phyloP scores from a whole-genome alignment of 2,888 invertebrate genomes.

The Zygothrica quintamaculata region DNA sequence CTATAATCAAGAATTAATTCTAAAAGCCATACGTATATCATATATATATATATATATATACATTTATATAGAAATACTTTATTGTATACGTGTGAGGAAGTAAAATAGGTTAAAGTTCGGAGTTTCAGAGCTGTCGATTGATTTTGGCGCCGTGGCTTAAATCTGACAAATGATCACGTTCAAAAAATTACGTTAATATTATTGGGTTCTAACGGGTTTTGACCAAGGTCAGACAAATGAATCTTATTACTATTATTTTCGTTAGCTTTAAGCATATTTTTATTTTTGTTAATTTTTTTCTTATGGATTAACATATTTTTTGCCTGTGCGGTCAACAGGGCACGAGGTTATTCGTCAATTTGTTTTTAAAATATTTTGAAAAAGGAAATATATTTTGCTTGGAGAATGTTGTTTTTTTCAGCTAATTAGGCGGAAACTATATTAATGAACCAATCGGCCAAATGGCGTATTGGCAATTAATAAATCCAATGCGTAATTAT shows the following conservation, averaged over 20 bases:
- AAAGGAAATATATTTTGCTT: conserved; percentile 63
- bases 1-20: conserved; percentile 69
- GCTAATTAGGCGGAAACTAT: conserved; percentile 56
- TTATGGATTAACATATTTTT: conserved; percentile 62
- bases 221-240: conserved; percentile 53
- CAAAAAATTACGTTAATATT: conserved; percentile 55
- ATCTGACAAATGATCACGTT: conserved; percentile 46
- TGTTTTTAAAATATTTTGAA: conserved; percentile 38
- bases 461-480: conserved; percentile 12
- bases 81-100: conserved; percentile 64
- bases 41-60: neutral
- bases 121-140: conserved; percentile 33
- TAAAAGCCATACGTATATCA: conserved; percentile 8
- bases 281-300: conserved; percentile 6
- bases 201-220: conserved; percentile 64
- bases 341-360: conserved; percentile 66
- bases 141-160: conserved; percentile 33
- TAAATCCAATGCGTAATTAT: conserved; percentile 22
- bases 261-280: conserved; percentile 10
- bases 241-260: conserved; percentile 45
- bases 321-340: conserved; percentile 73
- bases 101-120: conserved; percentile 80
- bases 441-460: conserved; percentile 9
- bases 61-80: conserved; percentile 8
- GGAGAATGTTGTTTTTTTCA: conserved; percentile 53